Conservation (phyloP, 2,113 vertebrate genomes). For the Daboia siamensis region DNA sequence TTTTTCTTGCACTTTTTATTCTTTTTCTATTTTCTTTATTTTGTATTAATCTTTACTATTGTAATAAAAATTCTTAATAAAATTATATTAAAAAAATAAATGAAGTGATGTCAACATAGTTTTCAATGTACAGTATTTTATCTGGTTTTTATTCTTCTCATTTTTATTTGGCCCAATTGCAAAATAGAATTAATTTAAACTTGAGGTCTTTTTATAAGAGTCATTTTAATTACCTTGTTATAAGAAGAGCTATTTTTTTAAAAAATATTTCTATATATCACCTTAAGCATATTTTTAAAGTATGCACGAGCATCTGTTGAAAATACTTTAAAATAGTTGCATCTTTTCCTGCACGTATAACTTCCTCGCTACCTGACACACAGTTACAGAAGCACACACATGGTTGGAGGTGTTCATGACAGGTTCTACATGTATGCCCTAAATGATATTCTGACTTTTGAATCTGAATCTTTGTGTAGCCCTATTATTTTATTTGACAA, state of each 20-base stretch:
- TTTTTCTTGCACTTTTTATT: background rate
- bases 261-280: background rate
- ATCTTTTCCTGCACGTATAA: background rate
- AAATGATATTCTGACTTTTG: background rate
- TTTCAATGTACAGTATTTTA: background rate
- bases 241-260: background rate
- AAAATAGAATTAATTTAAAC: background rate
- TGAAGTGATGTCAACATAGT: background rate
- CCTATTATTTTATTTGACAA: background rate
- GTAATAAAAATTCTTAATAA: background rate
- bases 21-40: background rate
- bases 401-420: background rate
- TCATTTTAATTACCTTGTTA: background rate
- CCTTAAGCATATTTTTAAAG: background rate
- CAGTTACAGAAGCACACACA: background rate
- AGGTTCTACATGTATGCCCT: background rate
- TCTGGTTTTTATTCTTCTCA: background rate
- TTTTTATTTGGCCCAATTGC: background rate
- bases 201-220: background rate
- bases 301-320: background rate
- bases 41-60: background rate
- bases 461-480: background rate
- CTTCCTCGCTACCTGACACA: background rate
- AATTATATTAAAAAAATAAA: background rate
- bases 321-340: background rate